Conservation (phyloP, 1,140 invertebrate species). For the Pseudomyrmex sp. region DNA sequence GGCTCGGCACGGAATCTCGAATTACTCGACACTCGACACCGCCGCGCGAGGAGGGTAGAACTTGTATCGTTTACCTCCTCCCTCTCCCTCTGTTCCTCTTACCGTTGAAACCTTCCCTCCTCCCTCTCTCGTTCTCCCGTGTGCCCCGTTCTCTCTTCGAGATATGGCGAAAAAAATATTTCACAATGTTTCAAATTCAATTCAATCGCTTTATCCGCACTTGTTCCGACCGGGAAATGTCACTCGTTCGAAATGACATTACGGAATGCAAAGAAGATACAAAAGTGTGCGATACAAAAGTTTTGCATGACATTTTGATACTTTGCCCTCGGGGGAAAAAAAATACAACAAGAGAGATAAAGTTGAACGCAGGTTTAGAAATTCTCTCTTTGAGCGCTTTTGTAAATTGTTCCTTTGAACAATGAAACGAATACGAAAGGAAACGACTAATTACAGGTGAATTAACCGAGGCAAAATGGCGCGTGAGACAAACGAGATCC, state of each 20-base stretch:
- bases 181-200: constrained; percentile 69
- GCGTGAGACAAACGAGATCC: background rate
- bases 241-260: constrained; percentile 41
- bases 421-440: background rate
- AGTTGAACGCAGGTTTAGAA: no score
- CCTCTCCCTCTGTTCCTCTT: background rate
- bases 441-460: background rate
- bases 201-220: constrained; percentile 66
- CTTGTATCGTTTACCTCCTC: constrained; percentile 52
- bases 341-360: background rate
- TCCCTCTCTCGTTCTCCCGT: constrained; percentile 50
- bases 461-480: background rate
- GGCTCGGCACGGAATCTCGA: constrained; percentile 79
- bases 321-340: background rate
- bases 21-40: constrained; percentile 78
- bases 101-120: background rate
- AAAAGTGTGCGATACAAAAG: background rate
- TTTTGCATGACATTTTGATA: background rate
- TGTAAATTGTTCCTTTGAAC: background rate
- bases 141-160: background rate
- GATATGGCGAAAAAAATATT: constrained; percentile 72
- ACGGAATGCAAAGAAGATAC: background rate
- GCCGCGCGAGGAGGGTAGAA: constrained; percentile 57
- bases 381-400: background rate
- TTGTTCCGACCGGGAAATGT: constrained; percentile 10